A percentile compares a stretch with the other conserved stretches of the same genome.
Conservation (phyloP, 1,140 invertebrate genomes). For the Macrotrachela quadricornifera region DNA sequence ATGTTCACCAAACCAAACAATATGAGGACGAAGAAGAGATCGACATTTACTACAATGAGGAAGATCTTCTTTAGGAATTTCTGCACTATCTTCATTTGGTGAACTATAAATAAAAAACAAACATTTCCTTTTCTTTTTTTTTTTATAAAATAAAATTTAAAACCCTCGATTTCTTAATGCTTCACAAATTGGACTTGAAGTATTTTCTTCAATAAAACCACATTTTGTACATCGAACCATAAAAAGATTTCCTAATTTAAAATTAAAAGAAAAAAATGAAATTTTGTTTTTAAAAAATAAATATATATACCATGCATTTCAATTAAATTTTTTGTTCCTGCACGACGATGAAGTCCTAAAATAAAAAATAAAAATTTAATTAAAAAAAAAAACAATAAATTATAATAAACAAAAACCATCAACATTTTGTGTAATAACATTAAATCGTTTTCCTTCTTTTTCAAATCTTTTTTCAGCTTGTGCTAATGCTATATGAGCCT, state of each 20-base stretch:
- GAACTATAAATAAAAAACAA: too few relatives aligned
- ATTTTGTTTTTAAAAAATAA: too few relatives aligned
- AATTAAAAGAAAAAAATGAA: too few relatives aligned
- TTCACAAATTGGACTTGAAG: conserved; percentile 57
- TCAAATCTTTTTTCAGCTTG: conserved; percentile 44
- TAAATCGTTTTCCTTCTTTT: conserved; percentile 28
- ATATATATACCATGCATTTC: conserved; percentile 24
- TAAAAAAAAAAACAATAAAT: too few relatives aligned
- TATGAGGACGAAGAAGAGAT: conserved; percentile 54
- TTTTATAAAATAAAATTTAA: not conserved
- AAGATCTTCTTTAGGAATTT: too few relatives aligned
- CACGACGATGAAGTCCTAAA: conserved; percentile 17
- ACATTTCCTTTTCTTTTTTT: too few relatives aligned
- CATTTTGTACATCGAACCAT: conserved; percentile 61
- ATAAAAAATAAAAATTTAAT: too few relatives aligned
- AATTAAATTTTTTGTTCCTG: conserved; percentile 24
- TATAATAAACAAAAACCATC: conserved; percentile 13
- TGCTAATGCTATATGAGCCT: conserved; percentile 61
- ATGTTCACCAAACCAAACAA: conserved; percentile 73
- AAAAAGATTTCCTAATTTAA: conserved; percentile 50
- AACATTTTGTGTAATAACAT: conserved; percentile 30
- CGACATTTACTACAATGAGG: conserved; percentile 42
- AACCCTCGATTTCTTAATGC: conserved; percentile 41
- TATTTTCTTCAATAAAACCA: conserved; percentile 43
- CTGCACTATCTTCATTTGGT: too few relatives aligned